Conservation (phyloP, 1,140 invertebrate genomes). For the Drosophila orosa region DNA sequence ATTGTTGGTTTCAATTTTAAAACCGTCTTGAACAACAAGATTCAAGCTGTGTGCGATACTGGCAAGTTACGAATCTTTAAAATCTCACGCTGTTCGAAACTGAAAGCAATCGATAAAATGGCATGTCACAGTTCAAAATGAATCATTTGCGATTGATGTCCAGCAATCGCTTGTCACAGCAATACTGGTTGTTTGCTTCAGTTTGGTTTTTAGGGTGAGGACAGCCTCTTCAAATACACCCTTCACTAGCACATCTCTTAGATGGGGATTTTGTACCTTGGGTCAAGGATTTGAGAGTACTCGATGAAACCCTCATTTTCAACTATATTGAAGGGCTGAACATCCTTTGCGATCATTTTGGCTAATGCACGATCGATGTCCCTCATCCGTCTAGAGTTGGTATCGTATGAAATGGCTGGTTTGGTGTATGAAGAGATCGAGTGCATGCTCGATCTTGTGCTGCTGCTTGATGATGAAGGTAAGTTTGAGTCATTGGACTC, state of each 20-base stretch:
- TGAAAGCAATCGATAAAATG: conserved; percentile 21
- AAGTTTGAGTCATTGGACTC: conserved; percentile 4
- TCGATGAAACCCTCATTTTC: conserved; percentile 4
- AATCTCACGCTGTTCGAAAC: conserved; percentile 9
- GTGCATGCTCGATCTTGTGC: conserved; percentile 29
- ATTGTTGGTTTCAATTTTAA: conserved; percentile 14
- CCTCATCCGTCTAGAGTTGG: conserved; percentile 20
- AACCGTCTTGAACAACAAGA: conserved; percentile 20
- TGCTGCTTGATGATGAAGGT: conserved; percentile 18
- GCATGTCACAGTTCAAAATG: conserved; percentile 10
- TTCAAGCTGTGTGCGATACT: conserved; percentile 20
- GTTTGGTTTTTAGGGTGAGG: not conserved
- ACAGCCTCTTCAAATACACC: conserved; percentile 5
- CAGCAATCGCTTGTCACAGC: conserved; percentile 15
- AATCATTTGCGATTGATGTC: conserved; percentile 19
- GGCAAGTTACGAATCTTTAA: conserved; percentile 21
- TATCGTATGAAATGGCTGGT: conserved; percentile 31
- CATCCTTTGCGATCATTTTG: conserved; percentile 22
- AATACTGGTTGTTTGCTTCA: conserved; percentile 2
- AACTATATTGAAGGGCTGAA: conserved; percentile 3
- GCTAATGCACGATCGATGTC: conserved; percentile 31
- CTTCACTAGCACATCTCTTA: conserved; percentile 13
- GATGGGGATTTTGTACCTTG: conserved; percentile 33
- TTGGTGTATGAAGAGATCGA: conserved; percentile 30
- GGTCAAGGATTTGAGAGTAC: conserved; percentile 20